phyloP scores from a whole-genome alignment of 2,797 vertebrate species.

The Artibeus lituratus region DNA sequence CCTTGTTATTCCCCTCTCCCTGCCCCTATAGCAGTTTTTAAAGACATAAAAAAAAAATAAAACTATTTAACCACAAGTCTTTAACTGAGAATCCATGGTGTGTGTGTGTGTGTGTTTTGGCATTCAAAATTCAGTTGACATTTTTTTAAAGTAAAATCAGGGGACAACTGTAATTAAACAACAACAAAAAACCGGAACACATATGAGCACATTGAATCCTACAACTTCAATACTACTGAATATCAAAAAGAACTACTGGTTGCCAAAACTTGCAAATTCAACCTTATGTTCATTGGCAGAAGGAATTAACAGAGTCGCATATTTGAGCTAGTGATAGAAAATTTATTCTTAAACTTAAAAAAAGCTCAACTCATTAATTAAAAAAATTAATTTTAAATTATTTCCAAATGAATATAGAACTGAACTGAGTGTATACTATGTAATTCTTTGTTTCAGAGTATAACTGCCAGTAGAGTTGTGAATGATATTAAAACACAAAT shows the following conservation, averaged over 20 bases:
- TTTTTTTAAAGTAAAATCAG: conserved; percentile 24
- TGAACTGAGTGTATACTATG: neutral
- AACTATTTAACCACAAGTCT: neutral
- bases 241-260: neutral
- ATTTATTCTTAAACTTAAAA: neutral
- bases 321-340: conserved; percentile 30
- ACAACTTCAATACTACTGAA: neutral
- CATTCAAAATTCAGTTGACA: neutral
- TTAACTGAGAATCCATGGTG: neutral
- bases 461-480: neutral
- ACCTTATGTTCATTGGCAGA: neutral
- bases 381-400: neutral
- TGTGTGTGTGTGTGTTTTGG: neutral
- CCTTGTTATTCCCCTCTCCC: no score
- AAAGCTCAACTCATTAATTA: conserved; percentile 16
- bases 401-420: conserved; percentile 25
- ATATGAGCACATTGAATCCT: neutral
- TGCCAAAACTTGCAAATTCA: conserved; percentile 25
- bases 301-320: conserved; percentile 49
- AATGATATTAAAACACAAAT: conserved; percentile 30
- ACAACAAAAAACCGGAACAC: neutral
- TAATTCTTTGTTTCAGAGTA: neutral
- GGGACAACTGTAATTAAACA: neutral
- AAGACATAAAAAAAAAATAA: neutral
- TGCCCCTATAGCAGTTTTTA: no score